A percentile compares a stretch with the other conserved stretches of the same genome.
Conservation (phyloP, 2,888 invertebrate species). For the Meiosimyza decipiens region DNA sequence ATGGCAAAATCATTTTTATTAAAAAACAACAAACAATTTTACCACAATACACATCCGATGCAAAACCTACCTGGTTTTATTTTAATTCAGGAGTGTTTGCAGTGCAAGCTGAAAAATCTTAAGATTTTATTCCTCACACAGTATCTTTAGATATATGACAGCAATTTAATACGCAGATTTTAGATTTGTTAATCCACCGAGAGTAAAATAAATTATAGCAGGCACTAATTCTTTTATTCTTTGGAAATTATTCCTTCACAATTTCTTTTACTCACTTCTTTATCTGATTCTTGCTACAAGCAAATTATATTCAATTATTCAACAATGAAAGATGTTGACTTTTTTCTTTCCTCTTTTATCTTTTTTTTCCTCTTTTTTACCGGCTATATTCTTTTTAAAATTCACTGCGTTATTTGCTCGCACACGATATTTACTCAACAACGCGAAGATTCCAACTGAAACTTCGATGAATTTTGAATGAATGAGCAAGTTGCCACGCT, state of each 20-base stretch:
- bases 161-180: background rate
- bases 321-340: slow-evolving; percentile 31
- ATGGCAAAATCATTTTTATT: background rate
- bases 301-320: slow-evolving; percentile 41
- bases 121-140: too few species aligned
- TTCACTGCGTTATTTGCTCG: background rate
- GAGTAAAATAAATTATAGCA: background rate
- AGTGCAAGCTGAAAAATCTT: too few species aligned
- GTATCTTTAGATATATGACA: background rate
- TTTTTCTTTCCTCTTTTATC: slow-evolving; percentile 5
- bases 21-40: background rate
- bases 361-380: background rate
- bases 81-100: too few species aligned
- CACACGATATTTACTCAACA: slow-evolving; percentile 1
- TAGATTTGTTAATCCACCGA: too few species aligned
- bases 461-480: background rate
- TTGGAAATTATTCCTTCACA: slow-evolving; percentile 12
- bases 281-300: background rate
- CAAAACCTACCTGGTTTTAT: too few species aligned
- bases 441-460: slow-evolving; percentile 23
- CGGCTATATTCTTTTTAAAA: background rate
- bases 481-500: slow-evolving; percentile 9
- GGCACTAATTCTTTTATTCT: background rate
- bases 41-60: too few species aligned
- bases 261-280: slow-evolving; percentile 16